Evolutionary conservation across 2,888 invertebrate genomes (phyloP).

Genomic region (Bombylius discolor): DNA sequence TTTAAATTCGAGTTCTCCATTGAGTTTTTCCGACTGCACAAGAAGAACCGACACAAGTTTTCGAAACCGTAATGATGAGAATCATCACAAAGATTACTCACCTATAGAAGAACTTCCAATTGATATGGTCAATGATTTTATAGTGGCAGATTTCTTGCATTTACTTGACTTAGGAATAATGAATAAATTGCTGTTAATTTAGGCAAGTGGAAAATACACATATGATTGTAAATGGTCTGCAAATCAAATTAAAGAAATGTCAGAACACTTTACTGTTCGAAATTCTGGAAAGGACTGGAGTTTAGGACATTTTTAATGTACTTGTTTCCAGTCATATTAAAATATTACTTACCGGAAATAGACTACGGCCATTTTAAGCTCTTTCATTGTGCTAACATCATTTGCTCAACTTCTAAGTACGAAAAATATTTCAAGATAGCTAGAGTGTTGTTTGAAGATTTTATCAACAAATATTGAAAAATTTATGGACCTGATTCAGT

Average conservation of each 20-base stretch:
- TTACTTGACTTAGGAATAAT: background rate
- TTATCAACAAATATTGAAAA: constrained; percentile 15
- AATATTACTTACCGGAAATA: constrained; percentile 3
- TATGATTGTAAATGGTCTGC: background rate
- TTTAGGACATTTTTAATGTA: background rate
- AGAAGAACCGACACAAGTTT: background rate
- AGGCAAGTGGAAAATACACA: background rate
- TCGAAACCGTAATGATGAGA: background rate
- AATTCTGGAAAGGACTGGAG: background rate
- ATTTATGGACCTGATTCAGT: constrained; percentile 24
- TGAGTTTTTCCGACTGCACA: background rate
- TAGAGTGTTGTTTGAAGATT: constrained; percentile 13
- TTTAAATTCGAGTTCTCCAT: no score
- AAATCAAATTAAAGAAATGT: background rate
- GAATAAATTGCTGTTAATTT: background rate
- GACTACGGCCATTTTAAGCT: no score
- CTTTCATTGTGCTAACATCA: no score
- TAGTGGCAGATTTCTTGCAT: background rate
- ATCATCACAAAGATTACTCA: background rate
- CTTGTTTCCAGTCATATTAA: background rate
- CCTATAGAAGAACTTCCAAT: constrained; percentile 1
- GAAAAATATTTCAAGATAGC: constrained; percentile 13
- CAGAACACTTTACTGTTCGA: background rate
- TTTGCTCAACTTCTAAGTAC: constrained; percentile 1
- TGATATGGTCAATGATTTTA: background rate